Evolutionary conservation across 2,888 invertebrate genomes (phyloP).

Genomic region (Hemaris fuciformis): DNA sequence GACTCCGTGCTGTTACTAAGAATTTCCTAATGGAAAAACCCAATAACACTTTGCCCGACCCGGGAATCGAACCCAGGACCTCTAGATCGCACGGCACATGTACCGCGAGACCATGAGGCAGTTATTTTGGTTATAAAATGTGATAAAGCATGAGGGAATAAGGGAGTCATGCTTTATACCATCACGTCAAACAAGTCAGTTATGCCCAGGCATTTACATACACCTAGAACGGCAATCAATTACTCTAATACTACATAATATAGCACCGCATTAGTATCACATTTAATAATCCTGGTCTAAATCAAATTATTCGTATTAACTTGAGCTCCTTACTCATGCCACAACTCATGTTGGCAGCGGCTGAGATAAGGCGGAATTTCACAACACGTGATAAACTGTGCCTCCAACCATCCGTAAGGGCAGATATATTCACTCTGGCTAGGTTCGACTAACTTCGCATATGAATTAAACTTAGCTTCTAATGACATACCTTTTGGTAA

Average conservation of each 20-base stretch:
- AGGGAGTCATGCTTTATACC: too few species aligned
- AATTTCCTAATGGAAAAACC: too few species aligned
- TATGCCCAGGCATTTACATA: too few species aligned
- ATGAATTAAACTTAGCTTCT: slow-evolving; percentile 6
- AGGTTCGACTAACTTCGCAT: not conserved
- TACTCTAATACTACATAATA: not conserved
- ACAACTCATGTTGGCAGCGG: slow-evolving; percentile 33
- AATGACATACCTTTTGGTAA: slow-evolving; percentile 7
- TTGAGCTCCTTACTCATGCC: slow-evolving; percentile 15
- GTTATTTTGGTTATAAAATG: too few species aligned
- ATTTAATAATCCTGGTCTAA: not conserved
- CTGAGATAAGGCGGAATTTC: slow-evolving; percentile 36
- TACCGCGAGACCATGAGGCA: too few species aligned
- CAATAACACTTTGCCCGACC: too few species aligned
- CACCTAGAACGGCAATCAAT: not conserved
- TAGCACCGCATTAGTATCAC: not conserved
- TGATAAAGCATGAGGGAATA: too few species aligned
- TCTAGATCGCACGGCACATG: too few species aligned
- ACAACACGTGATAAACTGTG: slow-evolving; percentile 41
- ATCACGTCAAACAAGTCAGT: too few species aligned
- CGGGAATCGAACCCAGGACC: too few species aligned
- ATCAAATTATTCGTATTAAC: slow-evolving; percentile 12
- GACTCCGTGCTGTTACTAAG: too few species aligned
- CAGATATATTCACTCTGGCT: slow-evolving; percentile 31
- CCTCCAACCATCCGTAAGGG: slow-evolving; percentile 43